These are phyloP conservation scores for Pogonomyrmex californicus DNA, from an alignment of 1,140 invertebrate species.

Conservation along the genomic window DNA sequence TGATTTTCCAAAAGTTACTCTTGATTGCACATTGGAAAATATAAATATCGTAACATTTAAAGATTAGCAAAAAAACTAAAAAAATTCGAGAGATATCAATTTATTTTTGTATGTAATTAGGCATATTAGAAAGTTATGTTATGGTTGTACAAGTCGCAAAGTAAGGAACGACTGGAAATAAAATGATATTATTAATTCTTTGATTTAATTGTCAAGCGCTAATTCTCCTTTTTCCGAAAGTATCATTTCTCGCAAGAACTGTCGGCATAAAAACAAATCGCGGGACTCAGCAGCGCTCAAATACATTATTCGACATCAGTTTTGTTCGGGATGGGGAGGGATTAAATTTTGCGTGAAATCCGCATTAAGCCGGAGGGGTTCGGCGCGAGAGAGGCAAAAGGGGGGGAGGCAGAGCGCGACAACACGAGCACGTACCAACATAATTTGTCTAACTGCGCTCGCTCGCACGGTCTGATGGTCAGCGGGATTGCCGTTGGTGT, in stretches of 20 bases:
- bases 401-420: conserved; percentile 50
- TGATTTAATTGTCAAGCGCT: background rate
- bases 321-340: conserved; percentile 30
- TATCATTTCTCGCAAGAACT: background rate
- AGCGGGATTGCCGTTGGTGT: conserved; percentile 76
- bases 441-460: conserved; percentile 79
- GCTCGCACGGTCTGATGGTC: conserved; percentile 72
- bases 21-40: background rate
- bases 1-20: conserved; percentile 10
- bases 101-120: background rate
- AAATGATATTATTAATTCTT: background rate
- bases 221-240: background rate
- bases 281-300: conserved; percentile 8
- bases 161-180: background rate
- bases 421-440: conserved; percentile 74
- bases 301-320: conserved; percentile 40
- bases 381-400: background rate
- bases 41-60: background rate
- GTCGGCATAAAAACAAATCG: background rate
- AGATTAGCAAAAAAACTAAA: background rate
- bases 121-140: background rate
- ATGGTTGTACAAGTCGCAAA: background rate
- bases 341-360: conserved; percentile 74
- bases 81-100: background rate
- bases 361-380: conserved; percentile 56